Evolutionary conservation across 2,888 invertebrate genomes (phyloP).

Genomic region (Andrena dorsata): DNA sequence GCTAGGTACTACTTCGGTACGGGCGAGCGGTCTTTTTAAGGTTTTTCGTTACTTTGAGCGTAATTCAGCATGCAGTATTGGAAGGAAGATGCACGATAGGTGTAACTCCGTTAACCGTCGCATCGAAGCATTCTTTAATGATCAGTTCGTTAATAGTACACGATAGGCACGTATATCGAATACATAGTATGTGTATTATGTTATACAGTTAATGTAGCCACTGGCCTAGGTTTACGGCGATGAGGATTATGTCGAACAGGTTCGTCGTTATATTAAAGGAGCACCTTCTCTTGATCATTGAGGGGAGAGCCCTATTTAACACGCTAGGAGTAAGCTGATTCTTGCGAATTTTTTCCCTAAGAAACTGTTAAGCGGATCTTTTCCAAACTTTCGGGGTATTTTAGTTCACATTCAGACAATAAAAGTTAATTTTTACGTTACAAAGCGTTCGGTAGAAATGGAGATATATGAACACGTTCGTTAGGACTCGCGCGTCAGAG

Average conservation of each 20-base stretch:
- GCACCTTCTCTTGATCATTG: conserved; percentile 42
- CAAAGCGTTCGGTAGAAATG: no score
- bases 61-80: conserved; percentile 38
- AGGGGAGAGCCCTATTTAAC: no score
- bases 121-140: conserved; percentile 29
- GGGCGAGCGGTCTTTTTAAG: conserved; percentile 9
- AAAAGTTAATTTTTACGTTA: no score
- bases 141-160: conserved; percentile 34
- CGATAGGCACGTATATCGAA: conserved; percentile 46
- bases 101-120: conserved; percentile 26
- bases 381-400: no score
- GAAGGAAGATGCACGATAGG: conserved; percentile 27
- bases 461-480: no score
- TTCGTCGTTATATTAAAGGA: conserved; percentile 43
- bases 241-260: conserved; percentile 27
- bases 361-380: no score
- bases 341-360: no score
- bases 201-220: conserved; percentile 57
- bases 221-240: conserved; percentile 62
- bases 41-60: conserved; percentile 37
- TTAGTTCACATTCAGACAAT: no score
- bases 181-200: conserved; percentile 46
- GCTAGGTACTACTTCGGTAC: conserved; percentile 33
- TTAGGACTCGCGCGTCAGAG: no score
- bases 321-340: no score